Evolutionary conservation across 2,888 invertebrate species (phyloP).

Genomic region (Monochamus alternatus): DNA sequence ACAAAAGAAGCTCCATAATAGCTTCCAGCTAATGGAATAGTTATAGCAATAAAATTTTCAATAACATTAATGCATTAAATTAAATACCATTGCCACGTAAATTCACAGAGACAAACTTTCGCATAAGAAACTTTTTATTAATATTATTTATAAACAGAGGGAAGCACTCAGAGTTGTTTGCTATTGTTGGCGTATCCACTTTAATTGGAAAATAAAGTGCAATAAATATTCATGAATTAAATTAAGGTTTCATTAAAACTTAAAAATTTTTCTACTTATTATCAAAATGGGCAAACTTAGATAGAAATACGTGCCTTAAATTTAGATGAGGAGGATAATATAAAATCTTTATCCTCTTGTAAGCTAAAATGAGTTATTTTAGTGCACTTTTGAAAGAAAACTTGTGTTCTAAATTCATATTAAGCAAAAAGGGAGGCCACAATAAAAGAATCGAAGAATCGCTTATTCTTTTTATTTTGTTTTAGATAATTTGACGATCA

Average conservation of each 20-base stretch:
- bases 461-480: too few species aligned
- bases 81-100: not conserved
- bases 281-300: conserved; percentile 33
- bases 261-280: conserved; percentile 28
- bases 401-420: too few species aligned
- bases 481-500: too few species aligned
- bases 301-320: conserved; percentile 32
- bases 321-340: conserved; percentile 17
- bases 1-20: too few species aligned
- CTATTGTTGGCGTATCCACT: conserved; percentile 1
- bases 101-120: not conserved
- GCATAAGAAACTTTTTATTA: not conserved
- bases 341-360: conserved; percentile 2
- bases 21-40: too few species aligned
- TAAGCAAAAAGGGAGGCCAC: too few species aligned
- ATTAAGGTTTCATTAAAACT: conserved; percentile 29
- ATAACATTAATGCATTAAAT: not conserved
- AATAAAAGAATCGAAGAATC: too few species aligned
- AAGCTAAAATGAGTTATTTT: too few species aligned
- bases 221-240: conserved; percentile 34
- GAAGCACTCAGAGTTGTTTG: not conserved
- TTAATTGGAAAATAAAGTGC: conserved; percentile 28
- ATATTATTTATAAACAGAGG: not conserved
- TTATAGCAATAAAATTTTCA: too few species aligned
- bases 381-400: too few species aligned